phyloP scores from a whole-genome alignment of 1,140 invertebrate species.

The Musca vetustissima region DNA sequence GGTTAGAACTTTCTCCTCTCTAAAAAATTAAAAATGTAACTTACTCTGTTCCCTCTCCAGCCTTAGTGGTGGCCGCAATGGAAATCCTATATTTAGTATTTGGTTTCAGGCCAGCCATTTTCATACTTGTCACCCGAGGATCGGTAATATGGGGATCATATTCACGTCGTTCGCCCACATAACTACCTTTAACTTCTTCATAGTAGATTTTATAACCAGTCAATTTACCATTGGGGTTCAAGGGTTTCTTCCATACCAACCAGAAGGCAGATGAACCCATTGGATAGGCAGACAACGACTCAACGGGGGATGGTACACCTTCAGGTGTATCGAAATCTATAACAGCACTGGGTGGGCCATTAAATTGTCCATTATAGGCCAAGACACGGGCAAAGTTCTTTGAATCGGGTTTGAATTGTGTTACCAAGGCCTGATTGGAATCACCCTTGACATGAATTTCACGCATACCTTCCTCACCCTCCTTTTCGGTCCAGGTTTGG shows the following conservation, averaged over 20 bases:
- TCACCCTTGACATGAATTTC: constrained; percentile 80
- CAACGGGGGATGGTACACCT: constrained; percentile 88
- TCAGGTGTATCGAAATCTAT: constrained; percentile 87
- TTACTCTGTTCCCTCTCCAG: constrained; percentile 79
- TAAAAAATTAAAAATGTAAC: no score
- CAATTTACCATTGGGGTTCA: constrained; percentile 89
- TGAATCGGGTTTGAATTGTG: constrained; percentile 85
- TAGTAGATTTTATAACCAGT: constrained; percentile 93
- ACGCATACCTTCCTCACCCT: constrained; percentile 71
- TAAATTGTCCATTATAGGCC: constrained; percentile 87
- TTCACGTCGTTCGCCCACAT: constrained; percentile 68
- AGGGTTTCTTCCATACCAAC: constrained; percentile 88
- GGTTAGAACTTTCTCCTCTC: neutral
- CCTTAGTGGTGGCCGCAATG: constrained; percentile 78
- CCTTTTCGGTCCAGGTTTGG: constrained; percentile 88
- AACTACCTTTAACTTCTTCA: constrained; percentile 74
- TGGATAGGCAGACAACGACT: constrained; percentile 76
- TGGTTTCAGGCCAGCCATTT: constrained; percentile 80
- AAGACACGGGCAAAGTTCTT: constrained; percentile 88
- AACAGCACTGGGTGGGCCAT: constrained; percentile 84
- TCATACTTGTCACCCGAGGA: constrained; percentile 74
- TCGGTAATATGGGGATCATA: constrained; percentile 76
- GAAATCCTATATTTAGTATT: constrained; percentile 88
- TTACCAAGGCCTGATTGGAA: constrained; percentile 72
- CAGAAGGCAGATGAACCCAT: constrained; percentile 87